phyloP scores from a whole-genome alignment of 2,888 invertebrate species.

The Tineola bisselliella region DNA sequence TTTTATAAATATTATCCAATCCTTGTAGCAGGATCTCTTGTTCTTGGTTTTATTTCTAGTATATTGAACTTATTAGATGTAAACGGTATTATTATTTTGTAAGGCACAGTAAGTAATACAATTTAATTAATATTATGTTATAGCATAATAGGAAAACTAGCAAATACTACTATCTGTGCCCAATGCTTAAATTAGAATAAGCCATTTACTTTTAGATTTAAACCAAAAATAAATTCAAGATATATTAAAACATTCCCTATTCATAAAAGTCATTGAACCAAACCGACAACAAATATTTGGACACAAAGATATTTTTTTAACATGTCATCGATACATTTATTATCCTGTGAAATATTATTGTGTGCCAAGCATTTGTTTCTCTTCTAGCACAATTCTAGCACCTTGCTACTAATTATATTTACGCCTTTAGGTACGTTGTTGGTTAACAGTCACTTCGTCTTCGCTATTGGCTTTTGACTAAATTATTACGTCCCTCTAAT shows the following conservation, averaged over 20 bases:
- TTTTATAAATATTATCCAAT: too few relatives aligned
- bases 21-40: too few relatives aligned
- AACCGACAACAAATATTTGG: constrained; percentile 12
- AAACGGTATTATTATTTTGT: too few relatives aligned
- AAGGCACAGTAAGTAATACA: too few relatives aligned
- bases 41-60: too few relatives aligned
- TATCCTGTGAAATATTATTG: constrained; percentile 13
- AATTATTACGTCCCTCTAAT: background rate
- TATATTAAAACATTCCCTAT: background rate
- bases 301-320: constrained; percentile 13
- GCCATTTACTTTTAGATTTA: too few relatives aligned
- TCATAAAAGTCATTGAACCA: constrained; percentile 6
- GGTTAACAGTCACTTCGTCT: constrained; percentile 8
- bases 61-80: too few relatives aligned
- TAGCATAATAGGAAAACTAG: background rate
- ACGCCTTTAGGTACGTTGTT: constrained; percentile 10
- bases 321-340: constrained; percentile 15
- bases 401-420: constrained; percentile 13
- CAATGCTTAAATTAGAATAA: background rate
- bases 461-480: constrained; percentile 1
- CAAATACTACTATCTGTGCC: background rate
- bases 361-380: constrained; percentile 13
- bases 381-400: constrained; percentile 12
- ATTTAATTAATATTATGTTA: background rate
- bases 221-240: background rate